These are phyloP conservation scores for Uloborus plumipes DNA, from an alignment of 2,888 invertebrate species.

Conservation along the genomic window DNA sequence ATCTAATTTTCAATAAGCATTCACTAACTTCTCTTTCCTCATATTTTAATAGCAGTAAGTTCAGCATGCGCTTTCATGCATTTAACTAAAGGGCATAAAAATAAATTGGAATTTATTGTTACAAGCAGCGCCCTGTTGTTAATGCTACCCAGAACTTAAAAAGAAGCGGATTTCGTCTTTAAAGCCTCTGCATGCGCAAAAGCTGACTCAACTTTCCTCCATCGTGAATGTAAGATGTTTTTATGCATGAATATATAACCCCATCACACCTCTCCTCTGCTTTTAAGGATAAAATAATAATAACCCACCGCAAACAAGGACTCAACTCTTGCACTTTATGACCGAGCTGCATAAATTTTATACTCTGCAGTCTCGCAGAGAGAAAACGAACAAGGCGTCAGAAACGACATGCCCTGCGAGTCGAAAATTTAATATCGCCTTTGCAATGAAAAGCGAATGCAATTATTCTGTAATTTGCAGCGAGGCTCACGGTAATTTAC, in stretches of 20 bases:
- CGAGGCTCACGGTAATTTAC: constrained; percentile 47
- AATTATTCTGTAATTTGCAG: constrained; percentile 61
- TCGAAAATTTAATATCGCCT: constrained; percentile 56
- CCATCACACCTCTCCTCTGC: no score
- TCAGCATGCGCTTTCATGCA: no score
- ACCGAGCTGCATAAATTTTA: constrained; percentile 40
- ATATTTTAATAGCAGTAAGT: no score
- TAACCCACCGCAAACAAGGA: neutral
- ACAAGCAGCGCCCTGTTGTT: no score
- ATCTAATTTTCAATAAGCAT: no score
- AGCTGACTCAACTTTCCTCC: no score
- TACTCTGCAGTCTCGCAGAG: constrained; percentile 15
- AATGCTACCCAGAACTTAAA: no score
- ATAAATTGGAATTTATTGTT: no score
- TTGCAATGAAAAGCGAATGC: constrained; percentile 56
- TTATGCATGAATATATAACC: constrained; percentile 11
- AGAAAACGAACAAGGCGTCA: constrained; percentile 17
- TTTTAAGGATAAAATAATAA: neutral
- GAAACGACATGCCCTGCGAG: constrained; percentile 25
- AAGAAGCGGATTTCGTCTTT: no score
- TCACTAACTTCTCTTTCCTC: no score
- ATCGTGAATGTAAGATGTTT: neutral
- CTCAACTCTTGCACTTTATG: constrained; percentile 20
- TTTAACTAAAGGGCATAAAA: no score
- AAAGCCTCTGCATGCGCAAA: no score